Evolutionary conservation across 1,140 invertebrate genomes (phyloP).

Genomic region (Oreohelix idahoensis): DNA sequence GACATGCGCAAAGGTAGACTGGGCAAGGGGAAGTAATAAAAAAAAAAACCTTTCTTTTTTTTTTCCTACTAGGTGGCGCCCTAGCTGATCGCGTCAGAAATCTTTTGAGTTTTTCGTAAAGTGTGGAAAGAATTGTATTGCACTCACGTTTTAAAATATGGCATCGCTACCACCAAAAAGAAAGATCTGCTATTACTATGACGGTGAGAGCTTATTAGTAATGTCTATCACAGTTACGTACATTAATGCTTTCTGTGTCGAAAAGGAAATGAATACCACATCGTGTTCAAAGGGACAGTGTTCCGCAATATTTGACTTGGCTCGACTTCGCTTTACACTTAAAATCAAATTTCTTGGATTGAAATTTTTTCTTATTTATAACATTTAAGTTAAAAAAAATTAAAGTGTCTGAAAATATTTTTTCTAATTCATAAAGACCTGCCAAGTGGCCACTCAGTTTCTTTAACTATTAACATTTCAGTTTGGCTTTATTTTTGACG

Average conservation of each 20-base stretch:
- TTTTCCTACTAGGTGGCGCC: constrained; percentile 1
- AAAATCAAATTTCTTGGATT: neutral
- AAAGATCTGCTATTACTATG: constrained; percentile 41
- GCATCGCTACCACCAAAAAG: constrained; percentile 27
- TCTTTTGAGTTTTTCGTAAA: neutral
- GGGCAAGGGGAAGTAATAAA: constrained; percentile 10
- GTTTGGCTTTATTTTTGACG: too few species aligned
- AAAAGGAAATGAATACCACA: neutral
- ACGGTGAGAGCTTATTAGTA: constrained; percentile 10
- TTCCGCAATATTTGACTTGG: neutral
- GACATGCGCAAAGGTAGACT: neutral
- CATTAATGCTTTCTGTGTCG: neutral
- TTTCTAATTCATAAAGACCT: too few species aligned
- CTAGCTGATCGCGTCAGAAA: neutral
- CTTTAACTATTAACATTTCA: too few species aligned
- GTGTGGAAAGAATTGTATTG: neutral
- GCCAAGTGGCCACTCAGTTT: neutral
- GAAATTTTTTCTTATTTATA: neutral
- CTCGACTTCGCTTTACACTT: neutral
- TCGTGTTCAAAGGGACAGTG: neutral
- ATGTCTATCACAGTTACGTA: neutral
- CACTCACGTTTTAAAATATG: neutral
- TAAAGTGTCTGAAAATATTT: too few species aligned
- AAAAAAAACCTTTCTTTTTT: too few species aligned
- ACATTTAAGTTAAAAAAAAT: too few species aligned